Percentiles rank a stretch among this genome's conserved stretches.
These are phyloP conservation scores for Stenchaetothrips biformis DNA, from an alignment of 2,888 invertebrate genomes.

Conservation along the genomic window DNA sequence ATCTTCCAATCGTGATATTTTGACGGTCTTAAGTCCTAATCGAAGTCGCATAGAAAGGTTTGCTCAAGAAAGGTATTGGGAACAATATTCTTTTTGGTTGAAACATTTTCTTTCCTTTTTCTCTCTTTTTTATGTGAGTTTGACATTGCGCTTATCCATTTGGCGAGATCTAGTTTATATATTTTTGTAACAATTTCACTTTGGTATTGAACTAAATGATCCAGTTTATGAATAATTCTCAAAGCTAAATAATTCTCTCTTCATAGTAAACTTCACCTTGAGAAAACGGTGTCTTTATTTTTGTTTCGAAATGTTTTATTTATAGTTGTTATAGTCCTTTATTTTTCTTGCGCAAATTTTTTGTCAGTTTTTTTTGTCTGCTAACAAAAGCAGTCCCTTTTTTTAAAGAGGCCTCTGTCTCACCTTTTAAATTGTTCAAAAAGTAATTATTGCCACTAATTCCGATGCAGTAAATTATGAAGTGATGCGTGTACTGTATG, in stretches of 20 bases:
- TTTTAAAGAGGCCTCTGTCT: neutral
- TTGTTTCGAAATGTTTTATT: neutral
- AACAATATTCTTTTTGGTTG: slow-evolving; percentile 16
- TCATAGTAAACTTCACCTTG: slow-evolving; percentile 12
- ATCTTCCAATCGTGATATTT: slow-evolving; percentile 6
- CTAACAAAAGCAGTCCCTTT: neutral
- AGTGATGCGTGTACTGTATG: neutral
- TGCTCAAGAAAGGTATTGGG: slow-evolving; percentile 22
- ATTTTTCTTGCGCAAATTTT: slow-evolving; percentile 22
- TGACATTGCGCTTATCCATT: slow-evolving; percentile 10
- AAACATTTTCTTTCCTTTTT: slow-evolving; percentile 24
- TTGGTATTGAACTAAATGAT: slow-evolving; percentile 4
- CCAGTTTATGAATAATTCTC: neutral
- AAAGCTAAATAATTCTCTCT: neutral
- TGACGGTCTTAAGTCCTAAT: slow-evolving; percentile 13
- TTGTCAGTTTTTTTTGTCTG: neutral
- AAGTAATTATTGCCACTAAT: neutral
- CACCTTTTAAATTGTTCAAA: neutral
- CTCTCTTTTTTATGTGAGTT: slow-evolving; percentile 20
- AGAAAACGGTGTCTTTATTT: neutral
- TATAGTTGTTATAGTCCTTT: neutral
- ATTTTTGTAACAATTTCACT: neutral
- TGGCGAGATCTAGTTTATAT: neutral
- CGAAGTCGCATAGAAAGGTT: slow-evolving; percentile 19
- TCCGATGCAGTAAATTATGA: neutral